These are phyloP conservation scores for Eupithecia exiguata DNA, from an alignment of 2,888 invertebrate genomes.

Conservation along the genomic window DNA sequence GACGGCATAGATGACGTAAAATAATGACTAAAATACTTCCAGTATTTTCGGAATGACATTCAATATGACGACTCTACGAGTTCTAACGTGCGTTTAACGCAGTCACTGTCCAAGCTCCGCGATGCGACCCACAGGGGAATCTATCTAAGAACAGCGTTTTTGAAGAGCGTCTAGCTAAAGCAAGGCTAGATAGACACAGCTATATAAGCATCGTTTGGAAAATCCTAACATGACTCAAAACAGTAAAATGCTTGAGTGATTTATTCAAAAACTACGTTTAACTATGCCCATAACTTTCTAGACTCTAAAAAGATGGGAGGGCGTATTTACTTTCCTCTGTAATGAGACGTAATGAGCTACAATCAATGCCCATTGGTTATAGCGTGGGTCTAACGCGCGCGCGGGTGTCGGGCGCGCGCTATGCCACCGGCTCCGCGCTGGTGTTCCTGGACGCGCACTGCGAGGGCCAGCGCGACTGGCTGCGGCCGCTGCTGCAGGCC, in stretches of 20 bases:
- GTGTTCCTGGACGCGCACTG: constrained; percentile 97
- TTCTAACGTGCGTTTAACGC: not conserved
- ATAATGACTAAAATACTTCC: too few relatives aligned
- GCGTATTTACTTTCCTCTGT: not conserved
- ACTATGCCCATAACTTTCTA: too few relatives aligned
- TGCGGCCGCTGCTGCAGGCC: constrained; percentile 90
- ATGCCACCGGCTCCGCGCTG: constrained; percentile 90
- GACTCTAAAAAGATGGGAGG: too few relatives aligned
- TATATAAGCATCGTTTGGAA: too few relatives aligned
- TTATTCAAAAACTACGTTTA: too few relatives aligned
- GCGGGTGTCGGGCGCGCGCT: constrained; percentile 93
- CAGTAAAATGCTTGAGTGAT: too few relatives aligned
- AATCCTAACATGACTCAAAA: too few relatives aligned
- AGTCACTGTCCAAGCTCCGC: not conserved
- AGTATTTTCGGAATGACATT: not conserved
- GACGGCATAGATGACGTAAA: constrained; percentile 88
- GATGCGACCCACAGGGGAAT: too few relatives aligned
- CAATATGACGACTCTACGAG: constrained; percentile 82
- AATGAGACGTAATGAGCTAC: not conserved
- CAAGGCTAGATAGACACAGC: too few relatives aligned
- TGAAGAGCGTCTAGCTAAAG: too few relatives aligned
- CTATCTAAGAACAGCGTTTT: too few relatives aligned
- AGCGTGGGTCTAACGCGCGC: constrained; percentile 86
- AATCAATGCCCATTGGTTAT: not conserved
- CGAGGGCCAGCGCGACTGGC: constrained; percentile 91